phyloP scores from a whole-genome alignment of 92 coral and sea anemone species.

The Pocillopora grandis region DNA sequence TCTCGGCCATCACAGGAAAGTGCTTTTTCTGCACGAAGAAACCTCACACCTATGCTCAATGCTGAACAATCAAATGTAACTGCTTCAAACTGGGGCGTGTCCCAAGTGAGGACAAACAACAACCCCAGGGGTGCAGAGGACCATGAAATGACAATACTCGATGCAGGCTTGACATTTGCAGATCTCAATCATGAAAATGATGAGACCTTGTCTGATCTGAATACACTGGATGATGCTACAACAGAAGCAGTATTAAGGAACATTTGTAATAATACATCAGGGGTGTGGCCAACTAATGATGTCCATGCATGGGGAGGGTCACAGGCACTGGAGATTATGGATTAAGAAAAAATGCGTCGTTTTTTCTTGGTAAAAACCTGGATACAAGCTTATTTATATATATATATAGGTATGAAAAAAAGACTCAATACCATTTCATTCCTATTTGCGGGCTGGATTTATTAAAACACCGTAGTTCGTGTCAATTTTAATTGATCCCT shows the following conservation, averaged over 20 bases:
- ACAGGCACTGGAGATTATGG: slow-evolving; percentile 86
- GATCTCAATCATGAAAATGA: slow-evolving; percentile 80
- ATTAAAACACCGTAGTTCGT: no score
- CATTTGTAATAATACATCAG: slow-evolving; percentile 91
- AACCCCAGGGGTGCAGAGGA: slow-evolving; percentile 68
- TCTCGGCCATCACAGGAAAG: slow-evolving; percentile 75
- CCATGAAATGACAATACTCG: slow-evolving; percentile 86
- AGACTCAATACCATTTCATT: no score
- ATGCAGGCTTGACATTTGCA: slow-evolving; percentile 80
- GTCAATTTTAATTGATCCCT: no score
- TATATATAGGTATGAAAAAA: no score
- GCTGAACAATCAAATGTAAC: slow-evolving; percentile 68
- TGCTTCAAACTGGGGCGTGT: slow-evolving; percentile 47
- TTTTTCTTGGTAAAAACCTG: not conserved
- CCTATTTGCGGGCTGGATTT: no score
- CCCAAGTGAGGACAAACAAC: slow-evolving; percentile 49
- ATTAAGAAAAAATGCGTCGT: slow-evolving; percentile 11
- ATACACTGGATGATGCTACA: slow-evolving; percentile 84
- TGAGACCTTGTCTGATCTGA: slow-evolving; percentile 72
- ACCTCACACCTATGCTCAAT: slow-evolving; percentile 78
- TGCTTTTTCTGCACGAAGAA: slow-evolving; percentile 86
- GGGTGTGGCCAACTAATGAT: slow-evolving; percentile 90
- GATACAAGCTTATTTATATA: not conserved
- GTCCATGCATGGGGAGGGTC: slow-evolving; percentile 58
- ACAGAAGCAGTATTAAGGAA: slow-evolving; percentile 84